Evolutionary conservation across 2,113 vertebrate genomes (phyloP).

Genomic region (Bothrops jararaca): DNA sequence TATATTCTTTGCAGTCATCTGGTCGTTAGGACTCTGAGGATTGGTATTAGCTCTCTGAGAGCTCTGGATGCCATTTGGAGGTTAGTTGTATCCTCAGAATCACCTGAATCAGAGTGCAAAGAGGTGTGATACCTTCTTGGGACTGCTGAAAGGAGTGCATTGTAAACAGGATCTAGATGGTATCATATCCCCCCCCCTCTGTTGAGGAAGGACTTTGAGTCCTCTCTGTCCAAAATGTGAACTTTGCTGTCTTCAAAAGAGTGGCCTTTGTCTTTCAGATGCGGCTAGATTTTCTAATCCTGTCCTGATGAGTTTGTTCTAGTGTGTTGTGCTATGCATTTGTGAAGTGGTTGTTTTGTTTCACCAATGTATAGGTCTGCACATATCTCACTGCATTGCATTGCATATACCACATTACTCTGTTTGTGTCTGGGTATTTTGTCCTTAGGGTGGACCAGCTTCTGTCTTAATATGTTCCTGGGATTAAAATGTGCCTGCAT

Average conservation of each 20-base stretch:
- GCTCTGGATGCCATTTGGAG: too few relatives aligned
- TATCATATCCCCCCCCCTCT: background rate
- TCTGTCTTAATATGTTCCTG: background rate
- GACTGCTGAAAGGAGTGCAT: background rate
- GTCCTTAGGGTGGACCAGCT: background rate
- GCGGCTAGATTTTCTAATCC: too few relatives aligned
- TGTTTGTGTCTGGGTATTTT: background rate
- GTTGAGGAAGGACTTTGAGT: too few relatives aligned
- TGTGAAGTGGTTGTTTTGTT: background rate
- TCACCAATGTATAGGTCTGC: background rate
- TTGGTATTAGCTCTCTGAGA: too few relatives aligned
- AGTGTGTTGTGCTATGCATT: background rate
- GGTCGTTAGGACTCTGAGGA: background rate
- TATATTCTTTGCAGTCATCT: background rate
- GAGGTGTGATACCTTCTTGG: background rate
- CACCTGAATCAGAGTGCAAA: background rate
- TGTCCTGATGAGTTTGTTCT: too few relatives aligned
- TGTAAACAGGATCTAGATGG: background rate
- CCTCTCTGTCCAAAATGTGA: too few relatives aligned
- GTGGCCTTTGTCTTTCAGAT: too few relatives aligned
- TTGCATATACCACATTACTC: background rate
- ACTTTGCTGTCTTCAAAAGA: too few relatives aligned
- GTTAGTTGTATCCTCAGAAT: background rate
- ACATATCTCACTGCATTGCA: background rate
- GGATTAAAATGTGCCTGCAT: background rate